phyloP scores from a whole-genome alignment of 2,797 vertebrate species.

The Pterois miles region DNA sequence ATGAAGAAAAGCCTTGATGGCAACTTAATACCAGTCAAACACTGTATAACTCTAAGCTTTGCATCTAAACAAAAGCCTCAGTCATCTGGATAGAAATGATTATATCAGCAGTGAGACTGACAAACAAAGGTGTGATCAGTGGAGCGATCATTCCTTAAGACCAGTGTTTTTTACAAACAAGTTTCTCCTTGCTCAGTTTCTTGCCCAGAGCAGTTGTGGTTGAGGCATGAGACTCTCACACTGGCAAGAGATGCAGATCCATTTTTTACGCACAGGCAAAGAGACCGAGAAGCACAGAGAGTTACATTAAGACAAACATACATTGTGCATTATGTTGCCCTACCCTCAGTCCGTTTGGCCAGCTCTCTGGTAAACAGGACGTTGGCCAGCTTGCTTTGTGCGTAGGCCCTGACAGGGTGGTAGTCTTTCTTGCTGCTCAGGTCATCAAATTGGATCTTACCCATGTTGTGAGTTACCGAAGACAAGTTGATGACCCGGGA shows the following conservation, averaged over 20 bases:
- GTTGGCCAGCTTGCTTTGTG: conserved; percentile 84
- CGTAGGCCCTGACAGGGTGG: conserved; percentile 74
- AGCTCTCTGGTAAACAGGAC: conserved; percentile 83
- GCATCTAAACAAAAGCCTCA: not conserved
- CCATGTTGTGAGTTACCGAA: conserved; percentile 71
- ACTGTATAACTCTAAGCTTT: not conserved
- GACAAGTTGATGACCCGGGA: conserved; percentile 83
- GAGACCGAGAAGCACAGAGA: conserved; percentile 4
- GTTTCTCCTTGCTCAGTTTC: conserved; percentile 17
- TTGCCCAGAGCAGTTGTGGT: conserved; percentile 55
- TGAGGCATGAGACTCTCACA: conserved; percentile 70
- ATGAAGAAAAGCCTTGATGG: not conserved
- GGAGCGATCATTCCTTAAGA: not conserved
- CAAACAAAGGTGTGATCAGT: not conserved
- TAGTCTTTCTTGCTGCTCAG: conserved; percentile 74
- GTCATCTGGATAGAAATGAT: not conserved
- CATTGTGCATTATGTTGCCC: not conserved
- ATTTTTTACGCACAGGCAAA: conserved; percentile 35
- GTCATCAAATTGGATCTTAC: conserved; percentile 84
- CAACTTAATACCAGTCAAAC: not conserved
- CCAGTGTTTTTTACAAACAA: not conserved
- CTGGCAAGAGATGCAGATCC: conserved; percentile 28
- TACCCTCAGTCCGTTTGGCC: conserved; percentile 79
- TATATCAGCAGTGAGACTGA: not conserved
- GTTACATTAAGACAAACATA: not conserved